Conservation (phyloP, 2,113 vertebrate species). For the Peromyscus maniculatus region DNA sequence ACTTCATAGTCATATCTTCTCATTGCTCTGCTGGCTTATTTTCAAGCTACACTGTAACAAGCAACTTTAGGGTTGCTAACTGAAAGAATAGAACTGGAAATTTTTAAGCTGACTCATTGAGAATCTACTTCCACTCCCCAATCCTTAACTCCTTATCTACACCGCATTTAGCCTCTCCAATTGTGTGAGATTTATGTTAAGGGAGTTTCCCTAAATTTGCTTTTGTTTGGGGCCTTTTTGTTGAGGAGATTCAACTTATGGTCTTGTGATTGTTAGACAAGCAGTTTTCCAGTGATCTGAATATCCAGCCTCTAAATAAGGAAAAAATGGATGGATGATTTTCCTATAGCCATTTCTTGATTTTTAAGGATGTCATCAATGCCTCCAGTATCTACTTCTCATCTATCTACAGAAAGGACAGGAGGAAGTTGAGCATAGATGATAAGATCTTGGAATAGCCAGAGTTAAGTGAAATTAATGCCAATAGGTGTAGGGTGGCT, state of each 20-base stretch:
- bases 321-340: not conserved
- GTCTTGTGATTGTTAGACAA: not conserved
- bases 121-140: not conserved
- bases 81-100: not conserved
- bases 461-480: not conserved
- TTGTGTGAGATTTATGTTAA: not conserved
- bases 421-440: not conserved
- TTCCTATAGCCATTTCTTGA: not conserved
- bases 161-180: not conserved
- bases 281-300: not conserved
- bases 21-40: not conserved
- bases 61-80: not conserved
- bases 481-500: not conserved
- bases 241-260: not conserved
- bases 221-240: not conserved
- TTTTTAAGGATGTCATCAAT: not conserved
- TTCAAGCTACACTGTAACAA: not conserved
- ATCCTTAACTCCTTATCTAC: not conserved
- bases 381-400: not conserved
- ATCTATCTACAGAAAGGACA: not conserved
- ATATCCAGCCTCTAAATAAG: not conserved
- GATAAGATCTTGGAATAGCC: not conserved
- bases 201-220: not conserved
- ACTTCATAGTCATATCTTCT: no score
- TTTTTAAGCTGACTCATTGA: not conserved